Conservation (phyloP, 2,888 invertebrate genomes). For the Tipula vernalis region DNA sequence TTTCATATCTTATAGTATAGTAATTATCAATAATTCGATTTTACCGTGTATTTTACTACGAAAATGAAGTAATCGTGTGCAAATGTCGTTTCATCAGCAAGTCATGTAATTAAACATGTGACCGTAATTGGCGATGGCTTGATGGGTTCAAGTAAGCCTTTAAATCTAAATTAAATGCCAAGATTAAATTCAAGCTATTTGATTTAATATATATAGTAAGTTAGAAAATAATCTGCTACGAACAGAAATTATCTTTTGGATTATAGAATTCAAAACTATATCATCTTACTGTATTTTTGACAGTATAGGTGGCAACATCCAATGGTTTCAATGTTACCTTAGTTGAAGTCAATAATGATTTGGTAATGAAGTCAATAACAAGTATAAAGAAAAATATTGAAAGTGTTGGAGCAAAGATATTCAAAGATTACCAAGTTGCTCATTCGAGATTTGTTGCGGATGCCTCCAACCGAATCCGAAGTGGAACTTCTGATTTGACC, state of each 20-base stretch:
- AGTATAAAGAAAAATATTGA: conserved; percentile 56
- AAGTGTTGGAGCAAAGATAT: conserved; percentile 65
- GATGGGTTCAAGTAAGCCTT: conserved; percentile 70
- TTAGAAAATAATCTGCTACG: no score
- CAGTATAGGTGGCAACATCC: conserved; percentile 63
- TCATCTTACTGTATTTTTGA: neutral
- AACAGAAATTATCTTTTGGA: neutral
- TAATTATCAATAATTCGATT: neutral
- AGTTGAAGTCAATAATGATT: conserved; percentile 61
- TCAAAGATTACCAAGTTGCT: conserved; percentile 51
- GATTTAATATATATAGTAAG: neutral
- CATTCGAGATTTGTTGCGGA: conserved; percentile 54
- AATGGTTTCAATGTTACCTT: conserved; percentile 70
- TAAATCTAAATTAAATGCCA: no score
- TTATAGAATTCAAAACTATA: neutral
- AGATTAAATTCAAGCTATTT: neutral
- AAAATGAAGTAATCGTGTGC: conserved; percentile 14
- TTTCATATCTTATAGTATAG: neutral
- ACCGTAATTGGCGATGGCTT: conserved; percentile 75
- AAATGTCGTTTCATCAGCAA: conserved; percentile 16
- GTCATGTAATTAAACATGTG: conserved; percentile 58
- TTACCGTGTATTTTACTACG: neutral
- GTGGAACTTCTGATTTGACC: conserved; percentile 46
- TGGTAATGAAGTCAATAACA: conserved; percentile 57
- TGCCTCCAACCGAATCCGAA: conserved; percentile 46